These are phyloP conservation scores for Griposia aprilina DNA, from an alignment of 2,888 invertebrate genomes.

Conservation along the genomic window DNA sequence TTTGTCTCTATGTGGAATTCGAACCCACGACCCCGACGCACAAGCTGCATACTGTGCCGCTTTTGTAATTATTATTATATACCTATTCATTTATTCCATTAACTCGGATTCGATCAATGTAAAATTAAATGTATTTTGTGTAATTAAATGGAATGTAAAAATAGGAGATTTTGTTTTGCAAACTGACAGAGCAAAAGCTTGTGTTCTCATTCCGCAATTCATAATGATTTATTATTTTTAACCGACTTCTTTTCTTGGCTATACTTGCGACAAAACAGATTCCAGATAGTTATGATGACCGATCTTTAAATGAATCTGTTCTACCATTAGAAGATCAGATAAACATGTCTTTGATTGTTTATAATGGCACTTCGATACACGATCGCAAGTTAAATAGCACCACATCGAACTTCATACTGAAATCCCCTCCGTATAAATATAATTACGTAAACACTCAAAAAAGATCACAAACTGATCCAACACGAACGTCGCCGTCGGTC, in stretches of 20 bases:
- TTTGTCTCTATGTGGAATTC: constrained; percentile 53
- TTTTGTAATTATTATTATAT: constrained; percentile 21
- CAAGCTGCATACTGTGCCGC: constrained; percentile 1
- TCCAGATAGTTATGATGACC: too few relatives aligned
- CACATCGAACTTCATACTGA: neutral
- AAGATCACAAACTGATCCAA: constrained; percentile 12
- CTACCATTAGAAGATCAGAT: neutral
- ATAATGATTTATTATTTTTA: neutral
- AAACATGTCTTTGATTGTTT: neutral
- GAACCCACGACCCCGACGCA: constrained; percentile 50
- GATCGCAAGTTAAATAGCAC: neutral
- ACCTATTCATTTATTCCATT: neutral
- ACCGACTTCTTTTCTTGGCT: neutral
- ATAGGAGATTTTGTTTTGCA: neutral
- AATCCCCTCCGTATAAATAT: neutral
- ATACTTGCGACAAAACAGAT: neutral
- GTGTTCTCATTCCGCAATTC: neutral
- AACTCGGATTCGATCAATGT: too few relatives aligned
- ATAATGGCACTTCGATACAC: neutral
- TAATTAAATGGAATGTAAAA: neutral
- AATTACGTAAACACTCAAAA: constrained; percentile 26
- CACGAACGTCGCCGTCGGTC: neutral
- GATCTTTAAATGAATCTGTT: neutral
- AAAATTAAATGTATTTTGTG: neutral
- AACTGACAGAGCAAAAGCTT: neutral